phyloP scores from a whole-genome alignment of 2,888 invertebrate species.

The Chloromyia formosa region DNA sequence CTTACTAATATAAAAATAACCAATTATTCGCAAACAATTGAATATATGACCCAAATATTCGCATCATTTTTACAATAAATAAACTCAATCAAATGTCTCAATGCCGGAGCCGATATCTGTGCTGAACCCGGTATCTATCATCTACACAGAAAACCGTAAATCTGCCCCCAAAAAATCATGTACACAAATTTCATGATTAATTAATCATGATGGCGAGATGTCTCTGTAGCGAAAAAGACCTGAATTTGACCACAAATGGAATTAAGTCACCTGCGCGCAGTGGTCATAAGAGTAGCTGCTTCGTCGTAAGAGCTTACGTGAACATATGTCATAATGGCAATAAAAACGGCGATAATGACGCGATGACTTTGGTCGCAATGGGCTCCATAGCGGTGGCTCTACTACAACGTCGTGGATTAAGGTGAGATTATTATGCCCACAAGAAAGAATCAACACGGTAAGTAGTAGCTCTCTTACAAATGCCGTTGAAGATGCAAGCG shows the following conservation, averaged over 20 bases:
- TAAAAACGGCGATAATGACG: slow-evolving; percentile 19
- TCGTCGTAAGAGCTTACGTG: slow-evolving; percentile 22
- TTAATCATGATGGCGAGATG: slow-evolving; percentile 29
- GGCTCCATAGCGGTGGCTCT: neutral
- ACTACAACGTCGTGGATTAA: neutral
- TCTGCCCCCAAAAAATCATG: slow-evolving; percentile 1
- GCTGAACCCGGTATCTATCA: neutral
- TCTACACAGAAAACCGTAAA: slow-evolving; percentile 7
- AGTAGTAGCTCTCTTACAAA: neutral
- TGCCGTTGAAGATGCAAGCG: slow-evolving; percentile 5
- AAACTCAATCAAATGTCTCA: slow-evolving; percentile 10
- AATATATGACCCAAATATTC: slow-evolving; percentile 23
- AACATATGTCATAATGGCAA: slow-evolving; percentile 31
- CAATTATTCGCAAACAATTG: slow-evolving; percentile 8
- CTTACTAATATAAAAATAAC: neutral
- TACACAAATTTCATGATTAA: slow-evolving; percentile 23
- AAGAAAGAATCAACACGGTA: too few species aligned
- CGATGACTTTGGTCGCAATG: neutral
- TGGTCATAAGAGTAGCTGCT: neutral
- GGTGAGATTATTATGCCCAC: too few species aligned
- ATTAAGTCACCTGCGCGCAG: slow-evolving; percentile 38
- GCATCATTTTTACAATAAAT: slow-evolving; percentile 13
- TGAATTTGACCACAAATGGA: slow-evolving; percentile 13
- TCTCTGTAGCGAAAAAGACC: slow-evolving; percentile 14
- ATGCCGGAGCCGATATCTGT: neutral